Evolutionary conservation across 2,888 invertebrate species (phyloP).

Genomic region (Machimus atricapillus): DNA sequence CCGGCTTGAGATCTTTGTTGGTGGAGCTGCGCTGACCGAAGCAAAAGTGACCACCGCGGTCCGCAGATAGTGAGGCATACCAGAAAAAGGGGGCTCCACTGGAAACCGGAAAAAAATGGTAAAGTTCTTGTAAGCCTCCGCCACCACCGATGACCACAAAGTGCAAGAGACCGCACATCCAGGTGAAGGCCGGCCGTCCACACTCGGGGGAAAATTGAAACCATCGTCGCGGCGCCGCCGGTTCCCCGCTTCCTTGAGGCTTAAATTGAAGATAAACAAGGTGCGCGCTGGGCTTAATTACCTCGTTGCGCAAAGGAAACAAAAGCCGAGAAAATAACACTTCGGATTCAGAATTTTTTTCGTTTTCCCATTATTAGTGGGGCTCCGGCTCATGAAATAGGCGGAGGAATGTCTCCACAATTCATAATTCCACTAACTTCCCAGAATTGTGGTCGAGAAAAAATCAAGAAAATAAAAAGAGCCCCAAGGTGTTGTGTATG

Average conservation of each 20-base stretch:
- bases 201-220: neutral
- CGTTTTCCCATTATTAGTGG: slow-evolving; percentile 11
- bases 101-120: neutral
- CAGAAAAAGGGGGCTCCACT: neutral
- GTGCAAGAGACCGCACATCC: neutral
- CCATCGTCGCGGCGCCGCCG: neutral
- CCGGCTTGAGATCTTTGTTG: neutral
- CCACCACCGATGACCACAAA: neutral
- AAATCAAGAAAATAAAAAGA: neutral
- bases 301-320: neutral
- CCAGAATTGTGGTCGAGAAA: slow-evolving; percentile 11
- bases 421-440: neutral
- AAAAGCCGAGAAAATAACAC: neutral
- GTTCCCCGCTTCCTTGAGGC: neutral
- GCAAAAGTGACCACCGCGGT: neutral
- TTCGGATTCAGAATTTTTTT: neutral
- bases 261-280: slow-evolving; percentile 11
- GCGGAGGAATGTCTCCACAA: neutral
- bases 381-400: neutral
- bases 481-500: neutral
- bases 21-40: neutral
- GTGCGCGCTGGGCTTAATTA: slow-evolving; percentile 5
- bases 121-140: neutral
- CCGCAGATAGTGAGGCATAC: neutral
- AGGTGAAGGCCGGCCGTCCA: slow-evolving; percentile 8